Base-by-base conservation (phyloP, 2,888 invertebrate species). In the Andrena bicolor region DNA sequence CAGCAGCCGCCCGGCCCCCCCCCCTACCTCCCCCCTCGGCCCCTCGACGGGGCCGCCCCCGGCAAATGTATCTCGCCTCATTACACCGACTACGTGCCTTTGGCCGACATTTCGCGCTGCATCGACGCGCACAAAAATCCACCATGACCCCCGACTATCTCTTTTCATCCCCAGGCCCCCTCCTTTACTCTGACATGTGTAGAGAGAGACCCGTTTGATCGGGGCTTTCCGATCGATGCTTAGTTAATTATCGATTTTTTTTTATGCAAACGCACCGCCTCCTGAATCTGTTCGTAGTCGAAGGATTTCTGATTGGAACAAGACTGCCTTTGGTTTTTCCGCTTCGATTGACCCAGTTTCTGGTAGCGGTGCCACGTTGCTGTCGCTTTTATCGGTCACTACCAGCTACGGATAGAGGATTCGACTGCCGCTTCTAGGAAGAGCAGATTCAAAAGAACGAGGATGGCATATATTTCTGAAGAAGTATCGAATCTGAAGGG, bases 21-120 rank as follows among this genome's bases (percentile, higher is more conserved):
- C 82, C n/a, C 51, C 20, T 2, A 20, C 51, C 20, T 1, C 7
- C 51, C 51, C 20, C 51, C 20, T 51, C 51, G 23, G 23, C 56
- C 56, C 23, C 20, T 56, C 23, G 82, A 63, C 76, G 70, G 49
- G 65, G 71, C 76, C 82, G 71, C 82, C 83, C 78, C 71, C 74
- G 86, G 84, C 88, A 85, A 90, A 89, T 90, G 89, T 90, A 91
- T 90, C 89, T 91, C 90, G 92, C 89, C 91, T 92, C 92, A 91
- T 92, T 92, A 92, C 91, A 90, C 90, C 87, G 88, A 83, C 89
- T 89, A 88, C 86, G 88, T 87, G 86, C 87, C 90, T 89, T 90
- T 87, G 89, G 85, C 89, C 89, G 88, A 89, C 88, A 87, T 89
- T 88, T 90, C 87, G 80, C 87, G 85, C 82, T 86, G 88, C 87